Percentiles rank a stretch among this genome's conserved stretches.
Evolutionary conservation across 1,140 invertebrate species (phyloP).

Genomic region (Anagrus nilaparvatae): DNA sequence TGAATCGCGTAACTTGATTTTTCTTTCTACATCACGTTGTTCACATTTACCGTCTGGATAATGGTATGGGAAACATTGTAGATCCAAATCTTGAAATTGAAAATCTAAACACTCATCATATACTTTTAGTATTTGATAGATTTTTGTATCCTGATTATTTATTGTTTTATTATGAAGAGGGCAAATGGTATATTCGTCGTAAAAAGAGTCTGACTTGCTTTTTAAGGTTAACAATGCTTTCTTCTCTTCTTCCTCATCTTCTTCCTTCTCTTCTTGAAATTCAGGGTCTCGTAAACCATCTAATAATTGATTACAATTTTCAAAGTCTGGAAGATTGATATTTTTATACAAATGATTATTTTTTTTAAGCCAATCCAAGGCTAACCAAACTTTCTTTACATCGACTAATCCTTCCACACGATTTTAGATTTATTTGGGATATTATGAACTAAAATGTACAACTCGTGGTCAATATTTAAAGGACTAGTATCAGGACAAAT

Average conservation of each 20-base stretch:
- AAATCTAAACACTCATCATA: conserved; percentile 19
- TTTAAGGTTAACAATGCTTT: neutral
- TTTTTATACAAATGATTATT: conserved; percentile 15
- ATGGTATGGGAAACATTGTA: conserved; percentile 26
- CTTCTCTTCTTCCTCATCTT: neutral
- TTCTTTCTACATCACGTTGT: conserved; percentile 18
- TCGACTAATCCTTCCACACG: conserved; percentile 5
- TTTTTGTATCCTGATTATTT: conserved; percentile 11
- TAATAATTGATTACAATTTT: too few species aligned
- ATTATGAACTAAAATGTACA: conserved; percentile 21
- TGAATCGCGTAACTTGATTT: conserved; percentile 16
- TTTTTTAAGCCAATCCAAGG: conserved; percentile 16
- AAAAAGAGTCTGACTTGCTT: neutral
- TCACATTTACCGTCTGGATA: conserved; percentile 22
- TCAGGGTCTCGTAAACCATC: too few species aligned
- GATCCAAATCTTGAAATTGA: conserved; percentile 18
- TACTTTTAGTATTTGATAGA: conserved; percentile 28
- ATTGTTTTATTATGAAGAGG: neutral
- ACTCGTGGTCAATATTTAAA: conserved; percentile 20
- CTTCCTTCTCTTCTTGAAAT: neutral
- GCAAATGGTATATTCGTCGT: neutral
- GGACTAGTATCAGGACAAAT: conserved; percentile 16
- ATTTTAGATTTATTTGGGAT: neutral
- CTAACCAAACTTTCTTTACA: conserved; percentile 1
- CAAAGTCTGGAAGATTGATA: neutral